Conservation (phyloP, 2,888 invertebrate genomes). For the Cistogaster globosa region DNA sequence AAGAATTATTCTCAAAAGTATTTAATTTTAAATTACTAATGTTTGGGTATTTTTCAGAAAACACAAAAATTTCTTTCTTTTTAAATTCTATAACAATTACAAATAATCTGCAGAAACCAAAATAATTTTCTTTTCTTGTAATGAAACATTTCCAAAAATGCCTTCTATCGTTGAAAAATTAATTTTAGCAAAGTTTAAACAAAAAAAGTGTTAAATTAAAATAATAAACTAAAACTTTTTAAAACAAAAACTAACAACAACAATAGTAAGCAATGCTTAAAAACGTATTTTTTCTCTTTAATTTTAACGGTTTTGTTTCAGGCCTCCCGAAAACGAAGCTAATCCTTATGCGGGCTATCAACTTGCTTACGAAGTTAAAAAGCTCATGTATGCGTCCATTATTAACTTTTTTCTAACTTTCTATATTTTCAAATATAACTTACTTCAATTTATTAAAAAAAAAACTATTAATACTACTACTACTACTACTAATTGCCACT, state of each 20-base stretch:
- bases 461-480: conserved; percentile 32
- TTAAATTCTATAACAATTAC: no score
- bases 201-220: conserved; percentile 37
- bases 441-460: conserved; percentile 42
- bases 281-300: conserved; percentile 71
- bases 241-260: conserved; percentile 63
- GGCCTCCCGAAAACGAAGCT: conserved; percentile 94
- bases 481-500: conserved; percentile 47
- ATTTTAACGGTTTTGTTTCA: conserved; percentile 86
- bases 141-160: conserved; percentile 46
- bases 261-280: conserved; percentile 68
- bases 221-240: conserved; percentile 37
- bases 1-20: no score
- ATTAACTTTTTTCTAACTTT: conserved; percentile 69
- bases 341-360: conserved; percentile 98
- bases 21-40: no score
- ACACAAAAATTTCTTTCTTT: no score
- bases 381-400: conserved; percentile 96
- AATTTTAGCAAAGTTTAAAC: conserved; percentile 21
- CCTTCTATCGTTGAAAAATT: conserved; percentile 21
- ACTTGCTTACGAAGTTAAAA: conserved; percentile 99
- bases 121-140: conserved; percentile 14
- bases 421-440: conserved; percentile 60
- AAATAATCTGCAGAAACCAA: not conserved
- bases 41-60: no score